These are phyloP conservation scores for Phorcus lineatus DNA, from an alignment of 2,888 invertebrate species.

Conservation along the genomic window DNA sequence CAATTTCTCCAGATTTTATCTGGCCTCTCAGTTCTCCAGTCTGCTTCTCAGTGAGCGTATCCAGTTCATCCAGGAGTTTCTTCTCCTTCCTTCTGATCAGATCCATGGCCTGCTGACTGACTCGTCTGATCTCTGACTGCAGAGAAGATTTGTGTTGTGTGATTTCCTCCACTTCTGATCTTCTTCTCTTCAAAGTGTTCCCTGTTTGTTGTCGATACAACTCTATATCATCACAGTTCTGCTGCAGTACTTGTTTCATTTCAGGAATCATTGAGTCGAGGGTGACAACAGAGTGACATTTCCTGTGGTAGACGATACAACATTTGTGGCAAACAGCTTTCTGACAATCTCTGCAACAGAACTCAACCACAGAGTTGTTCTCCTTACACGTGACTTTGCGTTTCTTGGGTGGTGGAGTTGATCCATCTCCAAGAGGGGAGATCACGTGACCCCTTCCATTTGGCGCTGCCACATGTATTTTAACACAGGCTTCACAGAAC, in stretches of 20 bases:
- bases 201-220: background rate
- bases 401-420: too few relatives aligned
- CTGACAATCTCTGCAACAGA: too few relatives aligned
- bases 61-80: background rate
- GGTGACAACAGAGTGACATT: background rate
- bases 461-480: too few relatives aligned
- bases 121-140: background rate
- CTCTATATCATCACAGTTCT: background rate
- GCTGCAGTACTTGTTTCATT: background rate
- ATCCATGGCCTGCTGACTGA: background rate
- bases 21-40: background rate
- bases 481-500: too few relatives aligned
- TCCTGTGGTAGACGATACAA: background rate
- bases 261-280: background rate
- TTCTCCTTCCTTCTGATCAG: background rate
- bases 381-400: too few relatives aligned
- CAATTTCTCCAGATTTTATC: background rate
- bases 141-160: background rate
- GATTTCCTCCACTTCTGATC: background rate
- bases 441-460: too few relatives aligned
- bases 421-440: too few relatives aligned
- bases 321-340: background rate
- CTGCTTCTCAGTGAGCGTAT: background rate
- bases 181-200: background rate
- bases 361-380: background rate